Evolutionary conservation across 1,140 invertebrate genomes (phyloP).

Genomic region (Dryas iulia): DNA sequence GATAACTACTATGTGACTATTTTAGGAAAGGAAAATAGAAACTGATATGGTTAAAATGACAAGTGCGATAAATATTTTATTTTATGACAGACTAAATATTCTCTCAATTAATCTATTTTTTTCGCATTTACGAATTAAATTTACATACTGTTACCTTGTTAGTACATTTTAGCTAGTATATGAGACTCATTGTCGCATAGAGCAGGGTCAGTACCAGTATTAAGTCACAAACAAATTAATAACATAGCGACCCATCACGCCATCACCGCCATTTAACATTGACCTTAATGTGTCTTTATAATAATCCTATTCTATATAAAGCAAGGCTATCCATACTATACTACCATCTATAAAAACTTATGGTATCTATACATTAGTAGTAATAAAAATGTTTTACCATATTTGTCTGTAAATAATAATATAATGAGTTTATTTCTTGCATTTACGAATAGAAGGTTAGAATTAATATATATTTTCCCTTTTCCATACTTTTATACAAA

Average conservation of each 20-base stretch:
- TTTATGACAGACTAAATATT: background rate
- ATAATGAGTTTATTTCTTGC: too few species aligned
- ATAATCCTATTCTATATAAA: background rate
- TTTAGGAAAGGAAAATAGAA: background rate
- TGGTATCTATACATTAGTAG: background rate
- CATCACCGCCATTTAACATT: slow-evolving; percentile 31
- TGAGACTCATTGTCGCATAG: background rate
- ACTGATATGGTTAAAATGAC: background rate
- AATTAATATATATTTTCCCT: too few species aligned
- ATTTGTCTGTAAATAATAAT: too few species aligned
- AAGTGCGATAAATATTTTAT: background rate
- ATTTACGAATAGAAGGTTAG: too few species aligned
- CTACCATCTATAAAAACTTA: background rate
- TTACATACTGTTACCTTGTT: background rate
- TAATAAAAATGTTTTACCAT: too few species aligned
- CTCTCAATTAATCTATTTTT: background rate
- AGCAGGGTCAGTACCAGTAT: background rate
- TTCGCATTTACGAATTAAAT: background rate
- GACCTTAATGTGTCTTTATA: slow-evolving; percentile 39
- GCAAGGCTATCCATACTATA: background rate
- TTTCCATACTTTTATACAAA: too few species aligned
- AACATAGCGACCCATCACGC: slow-evolving; percentile 21
- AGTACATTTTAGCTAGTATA: background rate
- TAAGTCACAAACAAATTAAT: slow-evolving; percentile 46
- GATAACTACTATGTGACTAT: background rate